phyloP scores from a whole-genome alignment of 2,888 invertebrate genomes.

The Eumerus sabulonum region DNA sequence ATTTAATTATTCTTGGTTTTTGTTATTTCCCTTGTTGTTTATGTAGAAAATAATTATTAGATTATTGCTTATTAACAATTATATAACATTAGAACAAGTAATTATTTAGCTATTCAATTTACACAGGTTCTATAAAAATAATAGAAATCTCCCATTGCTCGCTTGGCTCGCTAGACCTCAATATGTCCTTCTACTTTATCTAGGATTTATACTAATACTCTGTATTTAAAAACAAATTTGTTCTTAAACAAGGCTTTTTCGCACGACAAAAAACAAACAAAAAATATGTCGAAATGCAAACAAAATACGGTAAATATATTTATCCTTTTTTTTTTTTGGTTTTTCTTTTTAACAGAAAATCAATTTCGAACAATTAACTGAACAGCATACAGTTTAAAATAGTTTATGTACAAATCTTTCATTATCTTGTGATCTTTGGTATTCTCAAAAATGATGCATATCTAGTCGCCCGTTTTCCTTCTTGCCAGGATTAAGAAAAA shows the following conservation, averaged over 20 bases:
- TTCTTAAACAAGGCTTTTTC: constrained; percentile 16
- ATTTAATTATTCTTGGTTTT: constrained; percentile 4
- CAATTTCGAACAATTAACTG: constrained; percentile 41
- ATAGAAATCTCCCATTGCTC: constrained; percentile 1
- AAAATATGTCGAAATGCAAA: constrained; percentile 44
- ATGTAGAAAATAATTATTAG: constrained; percentile 39
- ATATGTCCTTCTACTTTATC: constrained; percentile 5
- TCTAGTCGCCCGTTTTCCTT: constrained; percentile 29
- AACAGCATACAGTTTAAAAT: constrained; percentile 23
- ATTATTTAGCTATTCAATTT: constrained; percentile 40
- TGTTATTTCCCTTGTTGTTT: constrained; percentile 6
- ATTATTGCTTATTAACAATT: constrained; percentile 42
- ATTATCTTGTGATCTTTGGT: constrained; percentile 57
- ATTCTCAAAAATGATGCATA: constrained; percentile 38
- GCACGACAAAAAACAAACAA: constrained; percentile 1
- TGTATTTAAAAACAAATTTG: constrained; percentile 6
- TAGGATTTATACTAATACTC: constrained; percentile 3
- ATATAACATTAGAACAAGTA: constrained; percentile 42
- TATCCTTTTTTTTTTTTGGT: constrained; percentile 20
- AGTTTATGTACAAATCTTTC: constrained; percentile 44
- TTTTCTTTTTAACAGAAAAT: constrained; percentile 13
- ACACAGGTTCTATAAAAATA: constrained; percentile 43
- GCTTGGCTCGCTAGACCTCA: too few species aligned
- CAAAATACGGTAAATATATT: constrained; percentile 23
- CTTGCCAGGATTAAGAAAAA: too few species aligned